Percentiles rank a stretch among this genome's conserved stretches.
Evolutionary conservation across 1,140 invertebrate species (phyloP).

Genomic region (Trichomalopsis sarcophagae): DNA sequence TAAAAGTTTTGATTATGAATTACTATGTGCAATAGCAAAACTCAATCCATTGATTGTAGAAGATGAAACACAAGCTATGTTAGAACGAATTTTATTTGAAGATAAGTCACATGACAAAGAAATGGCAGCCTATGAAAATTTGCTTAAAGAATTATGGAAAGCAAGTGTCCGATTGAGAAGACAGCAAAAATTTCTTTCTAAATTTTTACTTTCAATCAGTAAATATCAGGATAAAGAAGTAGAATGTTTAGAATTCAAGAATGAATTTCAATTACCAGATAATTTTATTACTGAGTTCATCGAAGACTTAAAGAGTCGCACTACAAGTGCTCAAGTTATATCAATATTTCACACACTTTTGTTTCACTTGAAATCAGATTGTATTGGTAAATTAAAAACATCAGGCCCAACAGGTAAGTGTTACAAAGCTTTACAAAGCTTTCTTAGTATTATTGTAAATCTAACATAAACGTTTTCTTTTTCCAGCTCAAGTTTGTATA

Average conservation of each 20-base stretch:
- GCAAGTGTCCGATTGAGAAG: conserved; percentile 54
- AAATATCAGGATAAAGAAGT: conserved; percentile 38
- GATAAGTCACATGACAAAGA: conserved; percentile 48
- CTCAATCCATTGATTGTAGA: conserved; percentile 69
- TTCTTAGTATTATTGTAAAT: background rate
- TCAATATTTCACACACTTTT: conserved; percentile 40
- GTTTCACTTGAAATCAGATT: conserved; percentile 50
- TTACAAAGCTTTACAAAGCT: background rate
- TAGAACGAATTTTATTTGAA: conserved; percentile 60
- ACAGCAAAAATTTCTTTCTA: conserved; percentile 60
- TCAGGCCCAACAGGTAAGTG: conserved; percentile 19
- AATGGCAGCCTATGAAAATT: conserved; percentile 52
- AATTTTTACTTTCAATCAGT: conserved; percentile 52
- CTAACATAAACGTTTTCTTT: conserved; percentile 1
- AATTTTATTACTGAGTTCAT: conserved; percentile 30
- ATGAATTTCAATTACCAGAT: conserved; percentile 39
- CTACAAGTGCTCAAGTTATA: conserved; percentile 43
- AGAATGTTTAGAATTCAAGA: background rate
- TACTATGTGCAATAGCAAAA: conserved; percentile 59
- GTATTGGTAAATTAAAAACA: conserved; percentile 25
- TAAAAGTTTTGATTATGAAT: conserved; percentile 56
- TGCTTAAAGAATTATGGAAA: conserved; percentile 58
- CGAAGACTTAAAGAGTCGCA: conserved; percentile 44
- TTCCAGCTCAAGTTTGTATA: conserved; percentile 29
- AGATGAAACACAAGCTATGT: conserved; percentile 58